Evolutionary conservation across 2,797 vertebrate species (phyloP).

Genomic region (Chaunax sp.): DNA sequence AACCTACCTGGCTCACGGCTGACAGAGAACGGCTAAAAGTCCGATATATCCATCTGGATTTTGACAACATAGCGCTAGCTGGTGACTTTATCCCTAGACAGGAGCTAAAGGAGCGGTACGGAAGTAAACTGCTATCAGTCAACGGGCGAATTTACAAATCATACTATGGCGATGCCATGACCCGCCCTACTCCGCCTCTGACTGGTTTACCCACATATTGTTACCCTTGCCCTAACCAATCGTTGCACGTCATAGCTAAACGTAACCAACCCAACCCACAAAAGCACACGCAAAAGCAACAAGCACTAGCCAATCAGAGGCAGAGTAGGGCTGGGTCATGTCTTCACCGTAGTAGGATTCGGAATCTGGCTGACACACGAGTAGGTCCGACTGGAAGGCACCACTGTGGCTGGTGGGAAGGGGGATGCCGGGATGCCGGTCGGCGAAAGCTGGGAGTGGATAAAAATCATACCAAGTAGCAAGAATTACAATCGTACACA

Average conservation of each 20-base stretch:
- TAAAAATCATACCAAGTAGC: neutral
- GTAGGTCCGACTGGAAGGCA: slow-evolving; percentile 21
- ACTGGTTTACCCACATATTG: no score
- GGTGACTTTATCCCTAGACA: neutral
- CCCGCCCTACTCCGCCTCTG: no score
- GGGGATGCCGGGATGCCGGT: fast-evolving
- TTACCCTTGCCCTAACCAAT: no score
- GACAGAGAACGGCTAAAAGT: slow-evolving; percentile 84
- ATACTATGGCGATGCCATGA: no score
- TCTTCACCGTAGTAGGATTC: no score
- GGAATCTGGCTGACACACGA: neutral
- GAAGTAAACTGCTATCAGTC: no score
- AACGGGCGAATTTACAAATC: no score
- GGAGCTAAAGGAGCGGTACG: neutral
- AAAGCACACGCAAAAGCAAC: no score
- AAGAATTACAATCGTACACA: neutral
- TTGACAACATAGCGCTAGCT: slow-evolving; percentile 78
- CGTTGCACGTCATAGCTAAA: no score
- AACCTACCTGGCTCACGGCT: slow-evolving; percentile 84
- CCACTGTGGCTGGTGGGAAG: neutral
- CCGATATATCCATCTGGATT: slow-evolving; percentile 82
- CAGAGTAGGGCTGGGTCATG: no score
- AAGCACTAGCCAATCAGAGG: no score
- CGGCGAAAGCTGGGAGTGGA: neutral
- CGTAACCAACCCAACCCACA: no score